phyloP scores from a whole-genome alignment of 2,797 vertebrate genomes.

The Discoglossus pictus region DNA sequence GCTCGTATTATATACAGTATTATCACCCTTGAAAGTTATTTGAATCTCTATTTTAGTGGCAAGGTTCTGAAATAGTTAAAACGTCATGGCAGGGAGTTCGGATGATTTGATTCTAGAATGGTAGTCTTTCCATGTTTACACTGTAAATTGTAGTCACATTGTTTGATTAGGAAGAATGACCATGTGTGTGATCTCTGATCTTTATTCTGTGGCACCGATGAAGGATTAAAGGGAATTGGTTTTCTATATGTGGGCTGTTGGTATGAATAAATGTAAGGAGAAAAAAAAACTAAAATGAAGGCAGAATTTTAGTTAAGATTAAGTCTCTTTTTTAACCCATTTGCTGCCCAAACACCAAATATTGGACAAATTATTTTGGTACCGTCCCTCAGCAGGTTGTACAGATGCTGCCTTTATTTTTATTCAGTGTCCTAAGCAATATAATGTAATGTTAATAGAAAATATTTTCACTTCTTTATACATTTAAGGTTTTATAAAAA shows the following conservation, averaged over 20 bases:
- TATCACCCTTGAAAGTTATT: too few species aligned
- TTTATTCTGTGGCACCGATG: conserved; percentile 39
- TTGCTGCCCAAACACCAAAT: too few species aligned
- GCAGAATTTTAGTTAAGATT: background rate
- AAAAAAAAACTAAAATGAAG: conserved; percentile 15
- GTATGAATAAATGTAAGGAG: conserved; percentile 34
- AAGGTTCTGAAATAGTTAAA: conserved; percentile 25
- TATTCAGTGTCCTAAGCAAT: too few species aligned
- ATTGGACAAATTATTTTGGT: too few species aligned
- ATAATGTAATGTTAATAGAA: too few species aligned
- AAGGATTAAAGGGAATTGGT: conserved; percentile 40
- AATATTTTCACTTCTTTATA: too few species aligned
- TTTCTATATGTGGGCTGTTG: conserved; percentile 36
- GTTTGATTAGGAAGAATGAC: conserved; percentile 47
- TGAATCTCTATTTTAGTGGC: background rate
- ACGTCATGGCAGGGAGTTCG: conserved; percentile 12
- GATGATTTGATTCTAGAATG: conserved; percentile 28
- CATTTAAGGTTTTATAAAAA: too few species aligned
- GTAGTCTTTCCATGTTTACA: conserved; percentile 36
- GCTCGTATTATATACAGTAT: too few species aligned
- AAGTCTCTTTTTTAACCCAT: too few species aligned
- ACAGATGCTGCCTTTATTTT: too few species aligned
- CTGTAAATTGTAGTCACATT: conserved; percentile 43
- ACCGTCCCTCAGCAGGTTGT: too few species aligned
- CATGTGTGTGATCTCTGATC: conserved; percentile 49